Conservation (phyloP, 2,888 invertebrate species). For the Agonopterix alstromeriana region DNA sequence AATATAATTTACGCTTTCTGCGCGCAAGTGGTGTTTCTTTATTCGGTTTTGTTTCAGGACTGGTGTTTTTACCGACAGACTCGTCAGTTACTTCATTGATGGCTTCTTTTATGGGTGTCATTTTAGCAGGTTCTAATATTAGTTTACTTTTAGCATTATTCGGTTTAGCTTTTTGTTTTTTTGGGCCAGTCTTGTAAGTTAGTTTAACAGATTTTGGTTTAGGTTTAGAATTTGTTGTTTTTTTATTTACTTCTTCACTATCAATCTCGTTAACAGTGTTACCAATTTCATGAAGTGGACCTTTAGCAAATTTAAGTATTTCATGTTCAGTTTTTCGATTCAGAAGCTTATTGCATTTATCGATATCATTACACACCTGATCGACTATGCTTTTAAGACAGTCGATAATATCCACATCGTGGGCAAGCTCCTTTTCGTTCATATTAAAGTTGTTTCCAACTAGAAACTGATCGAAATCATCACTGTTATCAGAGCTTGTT, state of each 20-base stretch:
- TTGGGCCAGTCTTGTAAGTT: constrained; percentile 18
- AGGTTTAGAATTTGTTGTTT: constrained; percentile 8
- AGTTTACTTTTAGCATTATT: constrained; percentile 15
- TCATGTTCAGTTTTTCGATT: constrained; percentile 12
- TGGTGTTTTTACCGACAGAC: constrained; percentile 9
- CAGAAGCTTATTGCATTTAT: constrained; percentile 34
- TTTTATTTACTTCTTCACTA: constrained; percentile 6
- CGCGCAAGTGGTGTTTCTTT: constrained; percentile 17
- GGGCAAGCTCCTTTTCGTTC: constrained; percentile 16
- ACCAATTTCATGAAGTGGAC: no score
- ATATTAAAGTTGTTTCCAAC: constrained; percentile 16
- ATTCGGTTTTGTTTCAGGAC: constrained; percentile 6
- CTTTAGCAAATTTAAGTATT: not conserved
- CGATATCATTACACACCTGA: constrained; percentile 42
- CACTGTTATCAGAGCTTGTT: constrained; percentile 41
- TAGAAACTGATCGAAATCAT: constrained; percentile 27
- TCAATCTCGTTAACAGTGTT: not conserved
- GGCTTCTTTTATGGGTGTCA: constrained; percentile 36
- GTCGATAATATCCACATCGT: constrained; percentile 37
- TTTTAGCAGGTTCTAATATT: constrained; percentile 19
- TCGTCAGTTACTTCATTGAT: constrained; percentile 15
- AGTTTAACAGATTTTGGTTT: constrained; percentile 21
- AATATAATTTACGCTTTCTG: constrained; percentile 56
- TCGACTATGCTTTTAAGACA: constrained; percentile 49
- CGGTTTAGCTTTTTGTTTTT: constrained; percentile 17